Percentiles rank a stretch among this genome's conserved stretches.
These are phyloP conservation scores for Ormyrus labotus DNA, from an alignment of 2,888 invertebrate species.

Conservation along the genomic window DNA sequence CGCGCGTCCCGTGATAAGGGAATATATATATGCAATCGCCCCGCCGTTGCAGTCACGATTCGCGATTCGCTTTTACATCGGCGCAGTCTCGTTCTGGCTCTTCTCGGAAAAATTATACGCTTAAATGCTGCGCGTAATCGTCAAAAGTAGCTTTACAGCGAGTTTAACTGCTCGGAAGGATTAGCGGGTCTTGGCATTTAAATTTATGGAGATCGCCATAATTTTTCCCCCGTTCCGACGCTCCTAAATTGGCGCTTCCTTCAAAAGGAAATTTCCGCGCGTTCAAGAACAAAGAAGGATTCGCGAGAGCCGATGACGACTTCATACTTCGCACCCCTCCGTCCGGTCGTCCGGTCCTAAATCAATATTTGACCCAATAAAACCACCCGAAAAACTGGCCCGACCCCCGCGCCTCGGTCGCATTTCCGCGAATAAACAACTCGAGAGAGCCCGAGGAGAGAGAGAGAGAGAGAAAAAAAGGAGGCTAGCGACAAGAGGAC, in stretches of 20 bases:
- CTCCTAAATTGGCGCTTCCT: neutral
- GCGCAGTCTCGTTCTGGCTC: no score
- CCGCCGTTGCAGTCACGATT: neutral
- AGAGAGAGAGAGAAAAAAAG: neutral
- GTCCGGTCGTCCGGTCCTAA: conserved; percentile 10
- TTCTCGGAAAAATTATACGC: no score
- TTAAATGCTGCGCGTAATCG: no score
- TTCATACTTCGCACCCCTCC: neutral
- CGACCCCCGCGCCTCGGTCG: neutral
- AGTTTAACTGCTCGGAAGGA: no score
- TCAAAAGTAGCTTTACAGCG: no score
- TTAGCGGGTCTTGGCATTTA: neutral
- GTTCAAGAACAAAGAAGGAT: neutral
- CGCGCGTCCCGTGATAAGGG: no score
- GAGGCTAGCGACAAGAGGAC: no score
- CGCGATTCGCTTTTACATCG: neutral
- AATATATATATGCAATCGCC: neutral
- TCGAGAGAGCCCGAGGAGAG: neutral
- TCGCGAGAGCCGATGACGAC: neutral
- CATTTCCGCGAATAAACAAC: neutral
- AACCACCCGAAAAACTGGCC: neutral
- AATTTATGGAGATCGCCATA: conserved; percentile 5
- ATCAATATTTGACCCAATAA: conserved; percentile 27
- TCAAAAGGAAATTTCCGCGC: neutral
- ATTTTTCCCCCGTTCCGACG: neutral